Percentiles rank a stretch among this genome's conserved stretches.
Evolutionary conservation across 1,140 invertebrate genomes (phyloP).

Genomic region (Ptiloglossa arizonensis): DNA sequence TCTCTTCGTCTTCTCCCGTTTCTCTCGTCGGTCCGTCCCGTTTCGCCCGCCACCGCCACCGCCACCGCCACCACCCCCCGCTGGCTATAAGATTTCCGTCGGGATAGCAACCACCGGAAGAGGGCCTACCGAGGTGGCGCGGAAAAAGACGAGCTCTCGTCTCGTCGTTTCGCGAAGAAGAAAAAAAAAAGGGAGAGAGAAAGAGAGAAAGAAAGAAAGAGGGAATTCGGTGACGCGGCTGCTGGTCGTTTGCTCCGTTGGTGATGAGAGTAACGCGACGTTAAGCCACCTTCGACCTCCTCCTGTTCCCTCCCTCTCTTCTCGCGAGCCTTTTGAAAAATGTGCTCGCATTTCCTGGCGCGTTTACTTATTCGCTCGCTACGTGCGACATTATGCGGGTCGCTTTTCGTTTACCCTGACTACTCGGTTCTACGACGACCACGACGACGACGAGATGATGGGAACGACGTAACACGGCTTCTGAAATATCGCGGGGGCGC

Average conservation of each 20-base stretch:
- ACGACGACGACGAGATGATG: no score
- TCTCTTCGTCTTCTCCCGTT: background rate
- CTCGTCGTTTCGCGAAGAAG: no score
- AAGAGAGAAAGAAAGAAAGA: conserved; percentile 16
- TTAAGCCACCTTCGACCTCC: conserved; percentile 49
- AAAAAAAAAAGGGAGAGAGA: no score
- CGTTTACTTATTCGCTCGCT: conserved; percentile 50
- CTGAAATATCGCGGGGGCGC: background rate
- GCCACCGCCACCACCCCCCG: background rate
- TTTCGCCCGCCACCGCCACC: background rate
- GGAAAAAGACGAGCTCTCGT: background rate
- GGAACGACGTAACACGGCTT: background rate
- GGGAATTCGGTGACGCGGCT: conserved; percentile 44
- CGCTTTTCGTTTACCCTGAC: background rate
- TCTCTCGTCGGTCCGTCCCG: background rate
- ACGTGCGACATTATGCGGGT: background rate
- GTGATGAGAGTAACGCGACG: conserved; percentile 55
- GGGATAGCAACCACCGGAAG: conserved; percentile 20
- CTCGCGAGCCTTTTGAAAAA: conserved; percentile 40
- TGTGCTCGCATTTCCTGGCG: conserved; percentile 7
- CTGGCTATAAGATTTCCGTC: conserved; percentile 50
- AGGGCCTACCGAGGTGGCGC: background rate
- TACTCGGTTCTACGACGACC: no score
- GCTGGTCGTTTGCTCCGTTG: conserved; percentile 52
- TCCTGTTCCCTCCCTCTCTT: conserved; percentile 6